Evolutionary conservation across 1,140 invertebrate genomes (phyloP), one percentile per base, ranked within the genome.

Genomic region (Penaeus vannamei): DNA sequence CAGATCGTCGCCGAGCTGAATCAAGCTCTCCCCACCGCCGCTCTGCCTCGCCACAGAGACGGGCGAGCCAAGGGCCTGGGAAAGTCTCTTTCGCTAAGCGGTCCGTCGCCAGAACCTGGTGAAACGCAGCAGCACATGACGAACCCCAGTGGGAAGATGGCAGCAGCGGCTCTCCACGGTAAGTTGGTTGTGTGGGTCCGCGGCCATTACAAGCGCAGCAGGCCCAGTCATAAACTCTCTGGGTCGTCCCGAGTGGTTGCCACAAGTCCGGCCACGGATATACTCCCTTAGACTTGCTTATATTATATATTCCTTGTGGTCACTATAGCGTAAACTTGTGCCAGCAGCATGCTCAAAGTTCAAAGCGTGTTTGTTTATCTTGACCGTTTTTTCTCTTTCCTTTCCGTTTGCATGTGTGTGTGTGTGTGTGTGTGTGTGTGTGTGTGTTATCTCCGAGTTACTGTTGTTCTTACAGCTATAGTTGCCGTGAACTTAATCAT

Each of bases 171-270:
- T 82, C 77, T 66, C 86, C 86, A 82, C 79, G 77, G 79, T 87
- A 66, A 72, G 86, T 83, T 72, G 77, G 86, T 42, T 62, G 79
- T 87, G 86, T 85, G 62, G 86, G 79, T 53, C 61, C 60, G 79
- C 64, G 2, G 22, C 79, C 80, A 87, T 87, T 83, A 82, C 86
- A 79, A 32, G 64, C 86, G 42, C 86, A 87, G 86, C 86, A 72
- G 61, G 86, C 62, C 36, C 61, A 83, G 36, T 87, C 86, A 87
- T 87, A 87, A 87, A 87, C 86, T 42, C 86, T 66, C 86, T 87
- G n/a, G 86, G 86, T 87, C 32, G 86, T 82, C 86, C 64, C n/a
- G 61, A 64, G 77, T 46, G 86, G 86, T 87, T 87, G 86, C 86
- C 86, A 83, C 86, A 82, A 81, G 86, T 72, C 62, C 62, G 46